These are phyloP conservation scores for Andrena dorsata DNA, from an alignment of 2,888 invertebrate species.

Conservation along the genomic window DNA sequence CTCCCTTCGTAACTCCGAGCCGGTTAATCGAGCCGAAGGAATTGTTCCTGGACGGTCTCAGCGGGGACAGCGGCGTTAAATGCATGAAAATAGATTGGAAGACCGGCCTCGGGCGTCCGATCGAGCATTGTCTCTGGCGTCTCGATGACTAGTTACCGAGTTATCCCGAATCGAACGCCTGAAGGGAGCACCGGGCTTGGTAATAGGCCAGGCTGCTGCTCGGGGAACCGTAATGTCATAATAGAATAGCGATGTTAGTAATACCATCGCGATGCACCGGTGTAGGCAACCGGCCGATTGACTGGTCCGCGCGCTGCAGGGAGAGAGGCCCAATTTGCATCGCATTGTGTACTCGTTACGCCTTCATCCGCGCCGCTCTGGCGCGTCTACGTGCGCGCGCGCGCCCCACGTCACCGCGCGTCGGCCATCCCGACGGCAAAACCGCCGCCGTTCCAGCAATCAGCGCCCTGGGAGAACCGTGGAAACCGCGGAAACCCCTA, in stretches of 20 bases:
- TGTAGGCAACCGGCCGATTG: conserved; percentile 74
- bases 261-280: conserved; percentile 79
- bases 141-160: conserved; percentile 81
- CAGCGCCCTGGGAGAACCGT: conserved; percentile 77
- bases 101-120: conserved; percentile 59
- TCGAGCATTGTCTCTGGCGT: conserved; percentile 73
- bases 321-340: conserved; percentile 82
- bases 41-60: conserved; percentile 21
- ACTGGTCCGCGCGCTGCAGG: conserved; percentile 69
- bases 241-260: conserved; percentile 85
- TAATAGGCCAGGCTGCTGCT: conserved; percentile 71
- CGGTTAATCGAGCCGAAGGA: conserved; percentile 23
- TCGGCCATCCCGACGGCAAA: conserved; percentile 64
- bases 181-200: conserved; percentile 73
- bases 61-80: conserved; percentile 33
- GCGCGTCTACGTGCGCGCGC: conserved; percentile 18
- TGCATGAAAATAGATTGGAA: conserved; percentile 58
- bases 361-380: conserved; percentile 74
- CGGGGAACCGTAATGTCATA: conserved; percentile 82
- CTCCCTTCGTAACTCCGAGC: background rate
- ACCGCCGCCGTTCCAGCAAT: conserved; percentile 77
- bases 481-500: conserved; percentile 79
- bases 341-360: conserved; percentile 84
- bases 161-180: conserved; percentile 83
- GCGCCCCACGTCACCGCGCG: conserved; percentile 44